Evolutionary conservation across 2,888 invertebrate genomes (phyloP).

Genomic region (Tetheella fluctuosa): DNA sequence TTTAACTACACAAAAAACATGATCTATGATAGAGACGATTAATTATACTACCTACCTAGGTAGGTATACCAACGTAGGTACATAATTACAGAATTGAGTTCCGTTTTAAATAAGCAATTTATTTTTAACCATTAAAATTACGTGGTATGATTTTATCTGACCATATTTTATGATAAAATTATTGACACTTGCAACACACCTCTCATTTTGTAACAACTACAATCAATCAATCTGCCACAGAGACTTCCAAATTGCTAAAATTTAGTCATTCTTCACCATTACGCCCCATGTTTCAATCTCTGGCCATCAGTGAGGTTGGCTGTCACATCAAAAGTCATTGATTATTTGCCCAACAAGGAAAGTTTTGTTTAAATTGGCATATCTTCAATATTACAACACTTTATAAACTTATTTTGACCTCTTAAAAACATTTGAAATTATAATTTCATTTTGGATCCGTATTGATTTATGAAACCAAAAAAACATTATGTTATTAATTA

Average conservation of each 20-base stretch:
- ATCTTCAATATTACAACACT: not conserved
- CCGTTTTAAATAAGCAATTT: slow-evolving; percentile 5
- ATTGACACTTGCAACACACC: slow-evolving; percentile 16
- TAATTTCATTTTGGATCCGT: too few relatives aligned
- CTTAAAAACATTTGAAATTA: not conserved
- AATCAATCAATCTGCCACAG: slow-evolving; percentile 55
- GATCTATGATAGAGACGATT: not conserved
- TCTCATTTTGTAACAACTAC: slow-evolving; percentile 35
- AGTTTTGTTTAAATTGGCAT: not conserved
- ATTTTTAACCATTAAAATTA: slow-evolving; percentile 1
- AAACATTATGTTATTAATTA: not conserved
- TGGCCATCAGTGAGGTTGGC: slow-evolving; percentile 24
- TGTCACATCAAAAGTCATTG: slow-evolving; percentile 40
- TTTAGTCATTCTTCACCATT: slow-evolving; percentile 59
- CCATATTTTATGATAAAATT: slow-evolving; percentile 9
- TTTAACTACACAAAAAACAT: not conserved
- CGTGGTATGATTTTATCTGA: not conserved
- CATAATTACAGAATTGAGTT: not conserved
- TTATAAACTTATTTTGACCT: not conserved
- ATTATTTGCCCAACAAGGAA: slow-evolving; percentile 26
- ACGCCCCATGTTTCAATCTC: slow-evolving; percentile 34
- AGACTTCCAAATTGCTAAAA: slow-evolving; percentile 50
- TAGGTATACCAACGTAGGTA: slow-evolving; percentile 1
- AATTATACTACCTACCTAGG: too few relatives aligned
- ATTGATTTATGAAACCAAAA: too few relatives aligned